Base-by-base conservation (phyloP, 2,113 vertebrate species). In the Riparia riparia region DNA sequence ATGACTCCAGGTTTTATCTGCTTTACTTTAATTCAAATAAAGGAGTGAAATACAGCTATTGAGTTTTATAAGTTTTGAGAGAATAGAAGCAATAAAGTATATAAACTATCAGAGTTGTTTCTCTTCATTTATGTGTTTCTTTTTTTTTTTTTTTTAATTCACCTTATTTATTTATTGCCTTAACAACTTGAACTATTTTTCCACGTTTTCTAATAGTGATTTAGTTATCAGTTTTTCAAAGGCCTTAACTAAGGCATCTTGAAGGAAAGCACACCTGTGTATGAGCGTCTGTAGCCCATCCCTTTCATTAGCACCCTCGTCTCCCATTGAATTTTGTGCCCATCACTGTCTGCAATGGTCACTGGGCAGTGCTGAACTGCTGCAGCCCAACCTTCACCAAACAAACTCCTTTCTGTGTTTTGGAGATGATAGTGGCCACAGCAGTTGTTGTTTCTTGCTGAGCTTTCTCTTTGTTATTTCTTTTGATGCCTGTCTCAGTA, bases 11-110 rank as follows among this genome's bases (percentile, higher is more conserved):
- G 25, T 89, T 95, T 89, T 91, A 89, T 82, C 77, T 84, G 26
- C 4, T 85, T 94, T 70, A 80, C 24, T 90, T 90, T 92, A 66
- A 88, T 89, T 74, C 41, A 57, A 53, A 89, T 61, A 77, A 91
- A 89, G 32, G 45, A 82, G 79, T 17, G 9, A 95, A 93, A 91
- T 44, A 28, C n/a, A 82, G 37, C 29, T 69, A 61, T 89, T 84
- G 8, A 72, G 11, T 76, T 95, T 53, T 45, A 8, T 34, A 72
- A 41, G 5, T 69, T 95, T 89, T 42, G 70, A 76, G 41, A 82
- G 22, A 69, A 85, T 7, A 90, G n/a, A 77, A 82, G 20, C 29
- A 94, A 80, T 73, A 79, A 95, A 90, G 5, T 63, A 5, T 24
- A 70, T 65, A 72, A 88, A 70, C 13, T 77, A 87, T 15, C 47